Evolutionary conservation across 2,113 vertebrate genomes (phyloP).

Genomic region (Crotalus helleri): DNA sequence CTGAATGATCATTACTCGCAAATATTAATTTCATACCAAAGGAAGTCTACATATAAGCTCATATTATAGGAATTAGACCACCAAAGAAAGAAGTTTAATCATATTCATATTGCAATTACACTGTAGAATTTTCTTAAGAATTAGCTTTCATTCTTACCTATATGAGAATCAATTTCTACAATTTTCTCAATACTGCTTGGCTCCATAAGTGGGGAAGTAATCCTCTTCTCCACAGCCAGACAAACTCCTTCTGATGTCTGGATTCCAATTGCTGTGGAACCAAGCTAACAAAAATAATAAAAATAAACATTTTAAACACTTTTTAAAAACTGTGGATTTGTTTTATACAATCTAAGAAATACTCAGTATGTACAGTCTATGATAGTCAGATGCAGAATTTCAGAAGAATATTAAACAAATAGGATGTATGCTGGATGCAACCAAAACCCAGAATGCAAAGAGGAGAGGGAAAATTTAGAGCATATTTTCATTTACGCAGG

Average conservation of each 20-base stretch:
- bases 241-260: slow-evolving; percentile 96
- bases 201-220: slow-evolving; percentile 97
- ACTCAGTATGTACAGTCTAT: rapidly evolving
- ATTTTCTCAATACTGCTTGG: slow-evolving; percentile 99
- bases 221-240: slow-evolving; percentile 96
- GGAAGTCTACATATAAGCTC: not conserved
- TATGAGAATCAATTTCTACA: slow-evolving; percentile 95
- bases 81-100: not conserved
- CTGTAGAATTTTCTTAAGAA: not conserved
- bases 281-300: slow-evolving; percentile 72
- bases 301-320: not conserved
- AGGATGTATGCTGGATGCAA: not conserved
- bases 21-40: rapidly evolving
- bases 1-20: not conserved
- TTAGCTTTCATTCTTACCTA: slow-evolving; percentile 72
- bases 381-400: rapidly evolving
- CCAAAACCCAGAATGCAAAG: not conserved
- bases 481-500: not conserved
- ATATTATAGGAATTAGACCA: not conserved
- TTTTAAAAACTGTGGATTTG: not conserved
- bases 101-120: not conserved
- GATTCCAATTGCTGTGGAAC: slow-evolving; percentile 97
- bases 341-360: rapidly evolving
- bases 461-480: not conserved
- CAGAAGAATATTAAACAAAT: not conserved